Evolutionary conservation across 2,797 vertebrate species (phyloP).

Genomic region (Parauchenoglanis punctatus): DNA sequence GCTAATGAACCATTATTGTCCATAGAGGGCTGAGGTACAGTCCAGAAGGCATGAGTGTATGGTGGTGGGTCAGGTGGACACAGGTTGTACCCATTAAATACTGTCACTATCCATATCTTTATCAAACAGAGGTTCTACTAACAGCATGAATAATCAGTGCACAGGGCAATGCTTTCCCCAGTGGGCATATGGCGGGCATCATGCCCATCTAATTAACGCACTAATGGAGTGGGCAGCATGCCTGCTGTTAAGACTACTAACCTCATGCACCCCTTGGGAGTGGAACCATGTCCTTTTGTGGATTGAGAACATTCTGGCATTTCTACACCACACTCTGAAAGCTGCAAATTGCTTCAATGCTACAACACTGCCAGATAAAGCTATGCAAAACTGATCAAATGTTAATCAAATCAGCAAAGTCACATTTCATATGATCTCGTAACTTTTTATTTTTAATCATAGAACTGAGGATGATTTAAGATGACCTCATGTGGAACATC

Average conservation of each 20-base stretch:
- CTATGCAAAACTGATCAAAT: not conserved
- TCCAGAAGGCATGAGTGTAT: slow-evolving; percentile 37
- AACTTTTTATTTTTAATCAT: not conserved
- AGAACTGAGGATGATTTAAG: not conserved
- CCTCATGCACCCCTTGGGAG: slow-evolving; percentile 36
- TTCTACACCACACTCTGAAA: slow-evolving; percentile 17
- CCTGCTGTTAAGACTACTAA: slow-evolving; percentile 54
- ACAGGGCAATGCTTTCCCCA: slow-evolving; percentile 46
- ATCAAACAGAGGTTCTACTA: slow-evolving; percentile 42
- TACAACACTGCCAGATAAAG: not conserved
- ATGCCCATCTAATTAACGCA: slow-evolving; percentile 60
- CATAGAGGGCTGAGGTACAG: slow-evolving; percentile 28
- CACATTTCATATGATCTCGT: not conserved
- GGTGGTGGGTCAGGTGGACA: slow-evolving; percentile 49
- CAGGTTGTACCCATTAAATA: slow-evolving; percentile 49
- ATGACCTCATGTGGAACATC: not conserved
- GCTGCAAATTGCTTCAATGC: slow-evolving; percentile 1
- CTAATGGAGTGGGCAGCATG: slow-evolving; percentile 60
- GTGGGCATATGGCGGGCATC: slow-evolving; percentile 47
- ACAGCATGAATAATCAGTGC: slow-evolving; percentile 56
- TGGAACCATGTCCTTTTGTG: slow-evolving; percentile 38
- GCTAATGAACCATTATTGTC: slow-evolving; percentile 53
- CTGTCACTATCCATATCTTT: slow-evolving; percentile 42
- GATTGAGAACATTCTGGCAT: slow-evolving; percentile 25
- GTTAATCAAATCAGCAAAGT: slow-evolving; percentile 12